These are phyloP conservation scores for Diaprepes abbreviatus DNA, from an alignment of 2,888 invertebrate genomes.

Conservation along the genomic window DNA sequence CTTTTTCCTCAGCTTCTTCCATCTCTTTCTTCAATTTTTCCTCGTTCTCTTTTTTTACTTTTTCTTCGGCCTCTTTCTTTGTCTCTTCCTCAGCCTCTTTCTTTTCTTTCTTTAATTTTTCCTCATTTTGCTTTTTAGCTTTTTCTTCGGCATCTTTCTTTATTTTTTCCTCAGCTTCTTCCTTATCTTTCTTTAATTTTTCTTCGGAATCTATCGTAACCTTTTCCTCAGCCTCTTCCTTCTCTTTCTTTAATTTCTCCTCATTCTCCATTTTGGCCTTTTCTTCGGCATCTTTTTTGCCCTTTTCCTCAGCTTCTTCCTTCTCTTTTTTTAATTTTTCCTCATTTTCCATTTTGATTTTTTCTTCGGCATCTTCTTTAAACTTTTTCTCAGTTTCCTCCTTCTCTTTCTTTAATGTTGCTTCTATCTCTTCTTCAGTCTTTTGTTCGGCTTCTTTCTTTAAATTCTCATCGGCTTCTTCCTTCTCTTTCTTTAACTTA, in stretches of 20 bases:
- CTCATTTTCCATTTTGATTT: constrained; percentile 26
- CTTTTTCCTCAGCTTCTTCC: constrained; percentile 38
- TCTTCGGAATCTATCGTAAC: constrained; percentile 20
- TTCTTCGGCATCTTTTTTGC: constrained; percentile 40
- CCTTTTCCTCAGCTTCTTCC: constrained; percentile 37
- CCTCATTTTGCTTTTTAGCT: too few relatives aligned
- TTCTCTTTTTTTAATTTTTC: constrained; percentile 27
- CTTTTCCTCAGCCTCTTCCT: constrained; percentile 39
- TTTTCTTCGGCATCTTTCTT: constrained; percentile 46
- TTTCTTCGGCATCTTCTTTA: constrained; percentile 41
- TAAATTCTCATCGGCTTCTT: constrained; percentile 29
- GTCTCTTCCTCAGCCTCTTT: constrained; percentile 42
- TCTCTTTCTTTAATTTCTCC: constrained; percentile 35
- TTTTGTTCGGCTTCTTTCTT: constrained; percentile 36
- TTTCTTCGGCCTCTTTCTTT: constrained; percentile 41
- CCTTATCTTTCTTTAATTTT: constrained; percentile 39
- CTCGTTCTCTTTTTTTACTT: constrained; percentile 41
- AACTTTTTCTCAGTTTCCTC: constrained; percentile 41
- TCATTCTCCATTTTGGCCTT: constrained; percentile 25
- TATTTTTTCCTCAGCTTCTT: constrained; percentile 36
- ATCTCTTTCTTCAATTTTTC: constrained; percentile 23
- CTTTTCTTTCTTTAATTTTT: constrained; percentile 38
- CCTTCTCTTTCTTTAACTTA: constrained; percentile 19
- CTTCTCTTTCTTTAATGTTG: constrained; percentile 39
- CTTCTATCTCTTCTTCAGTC: constrained; percentile 51